Base-by-base conservation (phyloP, 2,888 invertebrate genomes). In the Biston stratarius region DNA sequence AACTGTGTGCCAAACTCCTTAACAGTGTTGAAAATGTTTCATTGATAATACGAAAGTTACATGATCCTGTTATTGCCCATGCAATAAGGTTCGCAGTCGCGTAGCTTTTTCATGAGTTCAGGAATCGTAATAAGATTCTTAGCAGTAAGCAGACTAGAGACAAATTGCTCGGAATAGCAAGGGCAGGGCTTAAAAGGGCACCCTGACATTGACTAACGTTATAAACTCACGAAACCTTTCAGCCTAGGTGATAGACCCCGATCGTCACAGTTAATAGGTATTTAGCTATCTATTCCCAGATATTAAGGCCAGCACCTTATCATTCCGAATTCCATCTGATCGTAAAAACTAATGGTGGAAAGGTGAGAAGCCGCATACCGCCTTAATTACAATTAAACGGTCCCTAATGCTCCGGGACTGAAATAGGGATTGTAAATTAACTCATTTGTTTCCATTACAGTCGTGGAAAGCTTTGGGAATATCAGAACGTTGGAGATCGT, bases 401-500 rank as follows among this genome's bases (percentile, higher is more conserved):
- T 52, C 57, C 66, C 63, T 69, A 63, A 69, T 64, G 71, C 65
- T 51, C 34, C 45, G n/a, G 42, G 57, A 42, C 49, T 55, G 67
- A 60, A 63, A 63, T 66, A 66, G 47, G 66, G 64, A 64, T 64
- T 51, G 67, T 61, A 67, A 71, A 71, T 73, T 67, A 70, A 66
- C 66, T 62, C 73, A 72, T 74, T 72, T 67, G 63, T 74, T 74
- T 72, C 55, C 70, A 70, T 74, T 72, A 74, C 40, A 42, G 42
- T 45, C 52, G 47, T 52, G 66, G 61, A 61, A 61, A 65, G 61
- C 61, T 61, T 60, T 14, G 52, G 45, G 44, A 14, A 40, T 58
- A 52, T 58, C 52, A 58, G 40, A 59, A 48, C 40, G 45, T 47
- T n/a, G 38, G 44, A 53, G 51, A 52, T 52, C 45, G 42, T 64